Conservation (phyloP, 2,888 invertebrate species). For the Rhagium mordax region DNA sequence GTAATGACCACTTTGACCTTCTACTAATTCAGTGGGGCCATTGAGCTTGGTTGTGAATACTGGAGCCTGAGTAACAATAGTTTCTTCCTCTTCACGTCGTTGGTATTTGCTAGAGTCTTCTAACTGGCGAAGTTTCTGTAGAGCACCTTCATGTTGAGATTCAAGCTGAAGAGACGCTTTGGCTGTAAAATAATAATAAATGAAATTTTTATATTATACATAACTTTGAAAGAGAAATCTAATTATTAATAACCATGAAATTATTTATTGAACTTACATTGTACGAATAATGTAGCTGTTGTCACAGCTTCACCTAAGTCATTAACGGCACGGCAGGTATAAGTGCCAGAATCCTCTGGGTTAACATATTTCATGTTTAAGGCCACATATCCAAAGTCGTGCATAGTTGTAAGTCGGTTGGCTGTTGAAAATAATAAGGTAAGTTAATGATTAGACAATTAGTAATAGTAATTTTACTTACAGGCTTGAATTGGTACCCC, state of each 20-base stretch:
- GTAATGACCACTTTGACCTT: constrained; percentile 93
- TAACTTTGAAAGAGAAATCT: neutral
- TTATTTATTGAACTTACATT: constrained; percentile 76
- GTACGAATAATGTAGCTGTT: constrained; percentile 91
- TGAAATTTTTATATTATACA: neutral
- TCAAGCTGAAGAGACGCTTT: constrained; percentile 91
- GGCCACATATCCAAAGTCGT: constrained; percentile 98
- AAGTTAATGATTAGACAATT: constrained; percentile 15
- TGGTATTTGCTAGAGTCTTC: constrained; percentile 88
- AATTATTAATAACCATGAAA: neutral
- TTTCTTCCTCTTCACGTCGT: constrained; percentile 86
- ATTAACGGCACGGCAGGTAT: constrained; percentile 94
- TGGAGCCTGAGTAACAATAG: constrained; percentile 86
- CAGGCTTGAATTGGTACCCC: constrained; percentile 92
- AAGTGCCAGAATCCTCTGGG: constrained; percentile 97
- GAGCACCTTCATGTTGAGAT: constrained; percentile 90
- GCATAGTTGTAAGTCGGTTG: constrained; percentile 94
- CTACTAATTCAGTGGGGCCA: constrained; percentile 87
- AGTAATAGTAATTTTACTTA: constrained; percentile 69
- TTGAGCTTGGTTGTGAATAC: constrained; percentile 88
- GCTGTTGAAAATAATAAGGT: constrained; percentile 70
- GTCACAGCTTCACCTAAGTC: constrained; percentile 96
- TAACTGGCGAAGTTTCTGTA: constrained; percentile 88
- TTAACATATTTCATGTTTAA: constrained; percentile 95
- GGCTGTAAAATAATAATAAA: constrained; percentile 71